phyloP scores from a whole-genome alignment of 2,888 invertebrate genomes.

The Drosophila recens region DNA sequence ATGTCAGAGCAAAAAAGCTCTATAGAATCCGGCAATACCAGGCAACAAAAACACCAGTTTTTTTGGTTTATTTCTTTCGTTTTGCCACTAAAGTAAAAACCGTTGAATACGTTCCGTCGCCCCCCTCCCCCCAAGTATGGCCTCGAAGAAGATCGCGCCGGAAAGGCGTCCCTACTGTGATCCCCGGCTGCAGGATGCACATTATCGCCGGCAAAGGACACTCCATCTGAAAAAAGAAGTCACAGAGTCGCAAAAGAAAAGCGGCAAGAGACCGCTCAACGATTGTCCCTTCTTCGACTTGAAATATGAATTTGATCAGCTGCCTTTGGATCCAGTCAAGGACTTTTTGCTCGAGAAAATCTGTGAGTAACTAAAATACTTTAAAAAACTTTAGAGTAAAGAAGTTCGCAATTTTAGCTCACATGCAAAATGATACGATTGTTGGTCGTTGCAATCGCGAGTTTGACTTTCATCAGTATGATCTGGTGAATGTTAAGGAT shows the following conservation, averaged over 20 bases:
- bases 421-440: constrained; percentile 81
- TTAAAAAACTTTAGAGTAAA: neutral
- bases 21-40: constrained; percentile 41
- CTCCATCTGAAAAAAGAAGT: constrained; percentile 27
- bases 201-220: constrained; percentile 45
- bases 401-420: constrained; percentile 60
- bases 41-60: constrained; percentile 41
- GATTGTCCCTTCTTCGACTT: constrained; percentile 84
- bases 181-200: constrained; percentile 56
- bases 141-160: constrained; percentile 60
- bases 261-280: constrained; percentile 73
- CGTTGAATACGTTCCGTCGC: neutral
- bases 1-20: constrained; percentile 50
- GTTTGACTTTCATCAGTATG: constrained; percentile 79
- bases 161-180: constrained; percentile 79
- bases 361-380: constrained; percentile 57
- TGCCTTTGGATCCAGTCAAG: constrained; percentile 84
- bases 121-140: constrained; percentile 12
- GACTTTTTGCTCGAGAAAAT: constrained; percentile 80
- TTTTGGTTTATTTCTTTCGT: constrained; percentile 35
- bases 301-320: constrained; percentile 81
- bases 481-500: constrained; percentile 66
- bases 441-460: constrained; percentile 83
- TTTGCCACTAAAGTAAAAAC: constrained; percentile 22
- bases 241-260: constrained; percentile 32